Evolutionary conservation across 2,888 invertebrate genomes (phyloP), one percentile per base, ranked within the genome.

Genomic region (Trimorus sp.): DNA sequence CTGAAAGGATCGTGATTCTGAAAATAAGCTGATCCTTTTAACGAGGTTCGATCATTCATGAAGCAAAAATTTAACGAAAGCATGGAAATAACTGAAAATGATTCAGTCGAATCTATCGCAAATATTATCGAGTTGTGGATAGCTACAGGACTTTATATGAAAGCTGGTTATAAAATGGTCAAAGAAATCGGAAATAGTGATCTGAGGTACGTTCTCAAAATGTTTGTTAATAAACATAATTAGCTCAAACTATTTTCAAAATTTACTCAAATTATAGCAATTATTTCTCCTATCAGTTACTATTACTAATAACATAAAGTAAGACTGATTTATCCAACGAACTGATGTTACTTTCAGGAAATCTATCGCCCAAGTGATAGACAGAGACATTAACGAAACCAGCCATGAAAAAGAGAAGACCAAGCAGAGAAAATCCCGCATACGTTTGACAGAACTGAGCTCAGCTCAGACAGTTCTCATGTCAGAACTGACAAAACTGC

Each of bases 51-150:
- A 26, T 26, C 26, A 26, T 26, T 26, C 26, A 26, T 26, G 26
- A 26, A 26, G 26, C 26, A 26, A 4, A 26, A 26, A 26, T 26
- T 26, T 26, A 26, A 26, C 26, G 26, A 90, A 77, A 89, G 88
- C 58, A 92, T 95, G 77, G 87, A 92, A 83, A 93, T 94, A 87
- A 93, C 91, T 6, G 83, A 88, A 66, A 78, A 82, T 6, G 87
- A 88, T 40, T 86, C 86, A 53, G 59, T 71, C 4, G 84, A 87
- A 49, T 83, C 83, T 37, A 84, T 91, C 40, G 81, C 81, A 15
- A 86, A 90, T 62, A 84, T 89, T 38, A 85, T 91, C 1, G 90
- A 91, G 80, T 76, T 91, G 4, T 91, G 91, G 91, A 89, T 88
- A n/a, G 87, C 89, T 9, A 81, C 89, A 58, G 86, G 87, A 69